Percentiles rank a stretch among this genome's conserved stretches.
Evolutionary conservation across 2,113 vertebrate species (phyloP).

Genomic region (Falco punctatus): DNA sequence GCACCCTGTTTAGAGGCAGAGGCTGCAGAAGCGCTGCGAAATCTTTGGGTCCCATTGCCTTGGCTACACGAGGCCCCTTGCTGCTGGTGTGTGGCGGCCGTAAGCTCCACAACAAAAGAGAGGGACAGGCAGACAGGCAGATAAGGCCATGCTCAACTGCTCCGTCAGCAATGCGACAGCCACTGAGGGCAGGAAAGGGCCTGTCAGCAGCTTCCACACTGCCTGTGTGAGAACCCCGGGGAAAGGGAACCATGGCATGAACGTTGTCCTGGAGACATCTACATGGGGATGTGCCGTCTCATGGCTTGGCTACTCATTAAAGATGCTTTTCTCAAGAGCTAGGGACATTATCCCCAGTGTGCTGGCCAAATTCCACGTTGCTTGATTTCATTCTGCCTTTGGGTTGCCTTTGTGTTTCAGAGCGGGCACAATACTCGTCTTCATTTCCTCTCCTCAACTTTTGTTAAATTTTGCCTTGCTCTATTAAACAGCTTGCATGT

Average conservation of each 20-base stretch:
- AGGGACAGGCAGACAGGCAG: neutral
- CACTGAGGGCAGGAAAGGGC: neutral
- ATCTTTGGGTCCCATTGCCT: neutral
- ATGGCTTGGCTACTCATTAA: neutral
- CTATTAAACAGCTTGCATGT: neutral
- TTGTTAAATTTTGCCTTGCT: neutral
- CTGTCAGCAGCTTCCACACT: neutral
- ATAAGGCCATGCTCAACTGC: neutral
- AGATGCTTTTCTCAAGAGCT: neutral
- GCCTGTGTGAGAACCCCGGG: neutral
- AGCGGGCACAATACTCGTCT: neutral
- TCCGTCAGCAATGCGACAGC: neutral
- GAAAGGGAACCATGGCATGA: neutral
- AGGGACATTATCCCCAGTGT: neutral
- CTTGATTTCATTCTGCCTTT: constrained; percentile 1
- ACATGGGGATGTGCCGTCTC: neutral
- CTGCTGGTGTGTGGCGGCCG: neutral
- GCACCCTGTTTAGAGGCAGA: neutral
- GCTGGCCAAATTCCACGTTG: neutral
- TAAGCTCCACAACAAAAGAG: neutral
- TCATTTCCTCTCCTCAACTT: constrained; percentile 13
- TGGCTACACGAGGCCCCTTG: neutral
- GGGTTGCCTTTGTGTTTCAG: neutral
- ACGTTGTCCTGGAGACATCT: neutral
- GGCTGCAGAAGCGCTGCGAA: neutral